A percentile compares a stretch with the other conserved stretches of the same genome.
Evolutionary conservation across 2,888 invertebrate species (phyloP).

Genomic region (Philaethria dido): DNA sequence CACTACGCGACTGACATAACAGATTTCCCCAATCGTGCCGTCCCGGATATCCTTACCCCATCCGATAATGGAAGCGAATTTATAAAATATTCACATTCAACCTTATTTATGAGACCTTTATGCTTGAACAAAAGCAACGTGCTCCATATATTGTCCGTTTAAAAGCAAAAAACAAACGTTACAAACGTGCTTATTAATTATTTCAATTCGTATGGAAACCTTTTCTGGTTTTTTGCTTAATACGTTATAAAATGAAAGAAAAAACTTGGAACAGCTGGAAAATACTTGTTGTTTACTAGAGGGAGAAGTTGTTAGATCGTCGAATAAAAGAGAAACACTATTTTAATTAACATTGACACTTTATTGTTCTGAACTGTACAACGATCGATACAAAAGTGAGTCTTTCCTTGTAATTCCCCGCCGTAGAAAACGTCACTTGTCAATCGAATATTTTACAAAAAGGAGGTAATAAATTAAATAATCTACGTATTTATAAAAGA

Average conservation of each 20-base stretch:
- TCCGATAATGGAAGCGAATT: constrained; percentile 69
- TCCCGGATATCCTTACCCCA: constrained; percentile 67
- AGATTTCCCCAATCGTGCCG: constrained; percentile 61
- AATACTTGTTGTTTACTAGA: no score
- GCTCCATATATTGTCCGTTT: constrained; percentile 31
- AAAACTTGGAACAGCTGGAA: neutral
- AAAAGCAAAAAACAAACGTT: constrained; percentile 41
- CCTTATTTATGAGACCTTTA: constrained; percentile 70
- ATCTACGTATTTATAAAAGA: no score
- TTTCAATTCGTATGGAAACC: constrained; percentile 5
- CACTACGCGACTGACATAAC: constrained; percentile 47
- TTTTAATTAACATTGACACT: no score
- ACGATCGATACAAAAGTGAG: no score
- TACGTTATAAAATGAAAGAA: neutral
- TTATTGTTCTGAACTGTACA: no score
- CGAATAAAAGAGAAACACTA: no score
- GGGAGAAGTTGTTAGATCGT: no score
- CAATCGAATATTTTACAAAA: no score
- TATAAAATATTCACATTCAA: constrained; percentile 75
- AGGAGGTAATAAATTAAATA: no score
- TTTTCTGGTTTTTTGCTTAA: constrained; percentile 19
- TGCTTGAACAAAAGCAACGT: constrained; percentile 61
- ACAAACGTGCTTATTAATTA: constrained; percentile 30
- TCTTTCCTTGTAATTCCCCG: no score
- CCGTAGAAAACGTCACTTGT: no score